These are phyloP conservation scores for Excalfactoria chinensis DNA, from an alignment of 2,113 vertebrate species.

Conservation along the genomic window DNA sequence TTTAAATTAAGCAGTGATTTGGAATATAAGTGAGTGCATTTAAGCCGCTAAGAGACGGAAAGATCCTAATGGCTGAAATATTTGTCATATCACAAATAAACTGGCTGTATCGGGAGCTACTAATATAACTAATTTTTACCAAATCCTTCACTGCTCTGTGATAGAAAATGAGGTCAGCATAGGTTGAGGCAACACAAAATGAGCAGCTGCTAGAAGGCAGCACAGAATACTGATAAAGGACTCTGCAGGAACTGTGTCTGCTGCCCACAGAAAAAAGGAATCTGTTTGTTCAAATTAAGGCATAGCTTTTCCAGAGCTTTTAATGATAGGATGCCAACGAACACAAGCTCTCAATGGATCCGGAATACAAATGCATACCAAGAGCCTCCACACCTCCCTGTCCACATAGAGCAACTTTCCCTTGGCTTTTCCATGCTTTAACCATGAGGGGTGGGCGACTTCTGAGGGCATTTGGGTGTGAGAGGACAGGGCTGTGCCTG, in stretches of 20 bases:
- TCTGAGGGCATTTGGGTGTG: not conserved
- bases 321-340: slow-evolving; percentile 23
- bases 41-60: slow-evolving; percentile 96
- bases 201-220: slow-evolving; percentile 91
- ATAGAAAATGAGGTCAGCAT: slow-evolving; percentile 93
- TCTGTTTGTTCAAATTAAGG: slow-evolving; percentile 74
- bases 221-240: slow-evolving; percentile 81
- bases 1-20: slow-evolving; percentile 96
- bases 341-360: not conserved
- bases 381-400: not conserved
- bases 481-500: not conserved
- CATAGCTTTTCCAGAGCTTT: slow-evolving; percentile 16
- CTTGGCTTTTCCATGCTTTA: accelerated
- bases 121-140: slow-evolving; percentile 98
- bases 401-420: accelerated
- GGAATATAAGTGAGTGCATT: slow-evolving; percentile 99
- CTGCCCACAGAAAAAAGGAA: slow-evolving; percentile 50
- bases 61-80: slow-evolving; percentile 99
- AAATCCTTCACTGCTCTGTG: slow-evolving; percentile 87
- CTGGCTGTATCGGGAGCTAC: slow-evolving; percentile 84
- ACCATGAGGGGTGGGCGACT: accelerated
- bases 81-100: slow-evolving; percentile 98
- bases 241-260: slow-evolving; percentile 42
- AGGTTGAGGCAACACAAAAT: slow-evolving; percentile 90
- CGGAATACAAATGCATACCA: not conserved